phyloP scores from a whole-genome alignment of 2,113 vertebrate species.

The Mus musculus region GRCm39 chr5:119964001-119964500 shows the following conservation, averaged over 20 bases:
- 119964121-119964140: background rate
- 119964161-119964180: background rate
- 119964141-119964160: background rate
- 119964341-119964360: background rate
- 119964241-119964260: background rate
- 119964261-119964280: background rate
- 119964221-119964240: accelerated
- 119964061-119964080: background rate
- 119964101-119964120: background rate
- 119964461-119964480: background rate
- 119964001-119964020: background rate
- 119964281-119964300: background rate
- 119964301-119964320: background rate
- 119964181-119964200: background rate
- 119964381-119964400: too few relatives aligned
- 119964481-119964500: background rate
- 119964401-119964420: background rate
- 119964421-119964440: accelerated
- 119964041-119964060: background rate
- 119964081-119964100: background rate
- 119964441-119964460: background rate
- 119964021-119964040: background rate
- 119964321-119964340: background rate
- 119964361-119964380: background rate
- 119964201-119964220: background rate